Conservation (phyloP, 2,888 invertebrate species). For the Scaeva pyrastri region DNA sequence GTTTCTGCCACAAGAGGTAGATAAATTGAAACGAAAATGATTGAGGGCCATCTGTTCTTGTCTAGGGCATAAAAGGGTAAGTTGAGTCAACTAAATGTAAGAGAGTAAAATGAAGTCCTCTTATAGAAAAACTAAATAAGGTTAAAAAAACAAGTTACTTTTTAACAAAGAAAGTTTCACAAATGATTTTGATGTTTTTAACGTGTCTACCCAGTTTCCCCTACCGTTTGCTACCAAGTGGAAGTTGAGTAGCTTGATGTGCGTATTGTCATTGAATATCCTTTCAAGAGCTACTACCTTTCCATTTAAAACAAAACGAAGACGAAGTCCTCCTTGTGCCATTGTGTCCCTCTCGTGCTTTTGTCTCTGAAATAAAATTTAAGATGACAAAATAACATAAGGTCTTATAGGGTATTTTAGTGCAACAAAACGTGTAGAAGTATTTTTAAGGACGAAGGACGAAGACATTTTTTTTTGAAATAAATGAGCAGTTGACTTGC, state of each 20-base stretch:
- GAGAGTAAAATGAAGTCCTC: too few species aligned
- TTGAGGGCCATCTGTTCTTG: not conserved
- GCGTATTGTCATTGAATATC: not conserved
- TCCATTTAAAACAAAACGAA: slow-evolving; percentile 17
- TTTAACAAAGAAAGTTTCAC: too few species aligned
- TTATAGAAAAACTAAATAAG: too few species aligned
- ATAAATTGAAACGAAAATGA: not conserved
- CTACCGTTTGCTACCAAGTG: not conserved
- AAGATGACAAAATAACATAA: slow-evolving; percentile 3
- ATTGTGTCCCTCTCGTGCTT: not conserved
- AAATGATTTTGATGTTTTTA: too few species aligned
- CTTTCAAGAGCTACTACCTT: not conserved
- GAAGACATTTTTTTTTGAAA: not conserved
- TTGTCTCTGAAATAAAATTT: not conserved
- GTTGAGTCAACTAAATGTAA: not conserved
- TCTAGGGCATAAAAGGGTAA: not conserved
- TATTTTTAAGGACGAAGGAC: not conserved
- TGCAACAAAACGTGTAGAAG: not conserved
- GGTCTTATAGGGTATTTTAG: too few species aligned
- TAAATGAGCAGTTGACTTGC: slow-evolving; percentile 25
- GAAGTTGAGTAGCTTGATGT: not conserved
- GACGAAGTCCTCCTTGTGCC: not conserved
- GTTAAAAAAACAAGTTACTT: too few species aligned
- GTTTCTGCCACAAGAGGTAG: not conserved
- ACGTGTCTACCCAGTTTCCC: slow-evolving; percentile 3